Percentiles rank a stretch among this genome's conserved stretches.
Conservation (phyloP, 2,113 vertebrate genomes). For the Ceyx margarethae region DNA sequence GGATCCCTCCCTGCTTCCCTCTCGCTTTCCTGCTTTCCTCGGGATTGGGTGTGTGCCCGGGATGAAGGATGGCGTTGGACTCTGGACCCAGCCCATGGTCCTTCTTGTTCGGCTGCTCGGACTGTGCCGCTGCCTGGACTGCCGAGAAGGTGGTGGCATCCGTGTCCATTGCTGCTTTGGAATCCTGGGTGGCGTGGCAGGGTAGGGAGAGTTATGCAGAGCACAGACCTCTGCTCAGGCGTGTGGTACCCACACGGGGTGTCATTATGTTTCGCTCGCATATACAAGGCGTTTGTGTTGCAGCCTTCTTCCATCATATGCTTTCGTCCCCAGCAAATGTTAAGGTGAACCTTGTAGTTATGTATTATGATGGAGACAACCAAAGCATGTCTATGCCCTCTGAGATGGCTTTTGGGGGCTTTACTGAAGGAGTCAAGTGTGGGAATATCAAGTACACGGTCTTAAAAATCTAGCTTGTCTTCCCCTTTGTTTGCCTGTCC, state of each 20-base stretch:
- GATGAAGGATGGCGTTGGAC: neutral
- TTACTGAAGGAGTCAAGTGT: neutral
- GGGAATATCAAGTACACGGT: neutral
- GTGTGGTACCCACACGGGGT: neutral
- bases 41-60: neutral
- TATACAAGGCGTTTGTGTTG: rapidly evolving
- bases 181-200: neutral
- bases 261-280: rapidly evolving
- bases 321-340: neutral
- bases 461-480: neutral
- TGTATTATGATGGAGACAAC: neutral
- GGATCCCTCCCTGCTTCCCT: neutral
- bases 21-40: neutral
- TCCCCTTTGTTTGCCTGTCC: neutral
- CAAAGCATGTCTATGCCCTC: neutral
- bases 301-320: neutral
- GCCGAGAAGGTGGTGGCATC: rapidly evolving
- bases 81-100: neutral
- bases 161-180: neutral
- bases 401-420: neutral
- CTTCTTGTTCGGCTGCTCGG: rapidly evolving
- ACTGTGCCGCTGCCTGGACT: neutral
- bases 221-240: rapidly evolving
- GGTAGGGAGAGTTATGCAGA: rapidly evolving
- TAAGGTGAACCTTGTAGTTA: neutral